These are phyloP conservation scores for Drosophila micromelanica DNA, from an alignment of 1,140 invertebrate genomes.

Conservation along the genomic window DNA sequence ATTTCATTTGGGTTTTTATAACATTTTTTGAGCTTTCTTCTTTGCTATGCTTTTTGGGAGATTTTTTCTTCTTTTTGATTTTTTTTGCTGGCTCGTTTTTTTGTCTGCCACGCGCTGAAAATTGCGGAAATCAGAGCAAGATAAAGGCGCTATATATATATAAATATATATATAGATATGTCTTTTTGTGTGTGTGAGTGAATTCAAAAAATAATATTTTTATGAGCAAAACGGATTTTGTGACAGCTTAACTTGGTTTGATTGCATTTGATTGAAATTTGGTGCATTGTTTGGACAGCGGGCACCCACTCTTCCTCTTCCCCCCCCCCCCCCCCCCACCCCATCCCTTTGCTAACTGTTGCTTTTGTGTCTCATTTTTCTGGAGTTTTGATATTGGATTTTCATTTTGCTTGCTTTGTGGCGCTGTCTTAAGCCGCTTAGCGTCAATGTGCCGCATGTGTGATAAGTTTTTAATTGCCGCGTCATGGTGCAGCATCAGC, in stretches of 20 bases:
- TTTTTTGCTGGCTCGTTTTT: slow-evolving; percentile 11
- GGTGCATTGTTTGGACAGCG: slow-evolving; percentile 1
- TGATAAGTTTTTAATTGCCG: slow-evolving; percentile 70
- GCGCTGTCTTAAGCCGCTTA: slow-evolving; percentile 53
- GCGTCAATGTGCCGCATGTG: slow-evolving; percentile 54
- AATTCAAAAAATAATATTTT: slow-evolving; percentile 65
- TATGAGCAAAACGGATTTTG: slow-evolving; percentile 67
- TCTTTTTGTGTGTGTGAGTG: neutral
- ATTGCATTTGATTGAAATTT: slow-evolving; percentile 62
- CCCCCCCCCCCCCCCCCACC: neutral
- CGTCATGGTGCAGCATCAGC: slow-evolving; percentile 58
- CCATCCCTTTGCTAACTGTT: slow-evolving; percentile 4
- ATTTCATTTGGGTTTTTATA: slow-evolving; percentile 23
- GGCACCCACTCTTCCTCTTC: neutral
- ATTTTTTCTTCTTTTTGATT: too few relatives aligned
- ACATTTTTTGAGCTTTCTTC: slow-evolving; percentile 26
- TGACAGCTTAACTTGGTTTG: slow-evolving; percentile 66
- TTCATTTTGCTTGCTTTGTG: slow-evolving; percentile 41
- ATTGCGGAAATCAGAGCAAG: slow-evolving; percentile 43
- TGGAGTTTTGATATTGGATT: slow-evolving; percentile 26
- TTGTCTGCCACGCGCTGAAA: slow-evolving; percentile 55
- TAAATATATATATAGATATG: slow-evolving; percentile 8
- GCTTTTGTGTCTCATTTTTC: slow-evolving; percentile 15
- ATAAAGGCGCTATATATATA: slow-evolving; percentile 26
- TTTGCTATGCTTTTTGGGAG: slow-evolving; percentile 22